These are phyloP conservation scores for Panagrolaimus sp. DNA, from an alignment of 1,140 invertebrate species.

Conservation along the genomic window DNA sequence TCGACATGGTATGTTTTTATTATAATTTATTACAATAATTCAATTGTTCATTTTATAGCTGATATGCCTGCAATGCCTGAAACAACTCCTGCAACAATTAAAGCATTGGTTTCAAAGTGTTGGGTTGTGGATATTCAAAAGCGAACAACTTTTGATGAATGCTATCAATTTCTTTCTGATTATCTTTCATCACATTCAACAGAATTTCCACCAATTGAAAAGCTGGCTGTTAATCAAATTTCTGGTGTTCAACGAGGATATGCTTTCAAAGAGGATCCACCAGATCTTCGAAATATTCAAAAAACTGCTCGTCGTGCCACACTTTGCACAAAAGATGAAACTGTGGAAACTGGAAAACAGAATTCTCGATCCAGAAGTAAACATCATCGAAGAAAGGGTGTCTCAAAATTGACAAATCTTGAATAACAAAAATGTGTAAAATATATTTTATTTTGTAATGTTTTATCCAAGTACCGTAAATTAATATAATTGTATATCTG, in stretches of 20 bases:
- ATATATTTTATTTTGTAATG: too few species aligned
- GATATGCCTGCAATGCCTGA: background rate
- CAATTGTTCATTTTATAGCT: too few species aligned
- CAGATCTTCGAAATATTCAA: background rate
- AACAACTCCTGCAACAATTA: background rate
- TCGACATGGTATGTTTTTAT: background rate
- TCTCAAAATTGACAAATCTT: too few species aligned
- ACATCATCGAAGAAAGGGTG: too few species aligned
- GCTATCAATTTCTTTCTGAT: slow-evolving; percentile 8
- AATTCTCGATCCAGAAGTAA: too few species aligned
- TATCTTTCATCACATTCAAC: background rate
- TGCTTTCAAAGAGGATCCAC: background rate
- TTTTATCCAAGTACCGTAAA: too few species aligned
- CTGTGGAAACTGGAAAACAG: too few species aligned
- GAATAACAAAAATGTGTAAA: too few species aligned
- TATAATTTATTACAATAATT: too few species aligned
- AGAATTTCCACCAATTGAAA: background rate
- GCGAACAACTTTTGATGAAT: slow-evolving; percentile 1
- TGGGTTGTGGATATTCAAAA: background rate
- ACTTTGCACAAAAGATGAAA: too few species aligned
- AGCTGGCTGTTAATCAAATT: background rate
- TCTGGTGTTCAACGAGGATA: background rate
- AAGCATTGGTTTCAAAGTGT: background rate
- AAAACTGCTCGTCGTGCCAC: background rate
- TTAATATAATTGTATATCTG: too few species aligned